phyloP scores from a whole-genome alignment of 1,140 invertebrate genomes.

The Limonius californicus region DNA sequence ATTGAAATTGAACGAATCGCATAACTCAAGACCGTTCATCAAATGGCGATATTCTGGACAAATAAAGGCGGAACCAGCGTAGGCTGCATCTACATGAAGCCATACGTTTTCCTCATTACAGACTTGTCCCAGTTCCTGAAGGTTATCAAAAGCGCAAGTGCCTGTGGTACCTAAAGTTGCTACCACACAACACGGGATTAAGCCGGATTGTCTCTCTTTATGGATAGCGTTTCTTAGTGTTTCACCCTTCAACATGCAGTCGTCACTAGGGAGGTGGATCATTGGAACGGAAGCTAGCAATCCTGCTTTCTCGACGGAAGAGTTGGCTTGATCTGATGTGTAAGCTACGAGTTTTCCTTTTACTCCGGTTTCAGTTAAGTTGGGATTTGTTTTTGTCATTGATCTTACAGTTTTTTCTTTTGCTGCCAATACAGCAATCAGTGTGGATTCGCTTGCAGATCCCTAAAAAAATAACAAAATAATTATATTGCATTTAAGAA shows the following conservation, averaged over 20 bases:
- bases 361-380: conserved; percentile 59
- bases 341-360: conserved; percentile 80
- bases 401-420: conserved; percentile 67
- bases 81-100: conserved; percentile 88
- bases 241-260: conserved; percentile 73
- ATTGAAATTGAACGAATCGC: conserved; percentile 88
- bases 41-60: conserved; percentile 73
- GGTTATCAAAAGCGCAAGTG: conserved; percentile 87
- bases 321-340: conserved; percentile 86
- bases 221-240: conserved; percentile 70
- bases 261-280: conserved; percentile 71
- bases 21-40: conserved; percentile 77
- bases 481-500: no score
- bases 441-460: conserved; percentile 87
- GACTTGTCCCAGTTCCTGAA: conserved; percentile 76
- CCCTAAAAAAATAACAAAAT: no score
- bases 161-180: conserved; percentile 90
- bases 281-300: conserved; percentile 79
- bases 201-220: conserved; percentile 66
- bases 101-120: conserved; percentile 74
- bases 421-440: conserved; percentile 79
- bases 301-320: conserved; percentile 85
- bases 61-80: conserved; percentile 84
- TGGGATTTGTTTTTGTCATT: conserved; percentile 55
- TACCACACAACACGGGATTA: conserved; percentile 77